Evolutionary conservation across 2,113 vertebrate species (phyloP).

Genomic region (Thamnaconus septentrionalis): DNA sequence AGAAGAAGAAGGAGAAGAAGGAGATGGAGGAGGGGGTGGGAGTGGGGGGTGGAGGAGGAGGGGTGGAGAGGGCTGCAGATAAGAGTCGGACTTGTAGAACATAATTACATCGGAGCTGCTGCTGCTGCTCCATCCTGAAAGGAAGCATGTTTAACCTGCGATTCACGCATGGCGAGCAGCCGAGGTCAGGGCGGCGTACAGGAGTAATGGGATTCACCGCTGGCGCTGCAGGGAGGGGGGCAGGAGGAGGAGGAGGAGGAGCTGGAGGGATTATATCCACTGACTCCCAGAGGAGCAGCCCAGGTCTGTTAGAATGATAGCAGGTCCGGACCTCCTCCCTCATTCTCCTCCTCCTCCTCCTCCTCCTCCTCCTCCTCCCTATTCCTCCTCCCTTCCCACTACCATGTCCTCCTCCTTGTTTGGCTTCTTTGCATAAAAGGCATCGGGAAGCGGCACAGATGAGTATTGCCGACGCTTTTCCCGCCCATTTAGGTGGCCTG

Average conservation of each 20-base stretch:
- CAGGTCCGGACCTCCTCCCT: constrained; percentile 51
- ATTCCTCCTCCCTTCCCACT: background rate
- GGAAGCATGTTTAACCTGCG: constrained; percentile 75
- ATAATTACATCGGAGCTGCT: constrained; percentile 76
- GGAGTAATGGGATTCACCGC: constrained; percentile 64
- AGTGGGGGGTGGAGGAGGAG: constrained; percentile 59
- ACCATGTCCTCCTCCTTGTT: background rate
- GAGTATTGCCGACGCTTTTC: no score
- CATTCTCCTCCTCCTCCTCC: constrained; percentile 33
- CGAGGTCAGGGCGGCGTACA: constrained; percentile 64
- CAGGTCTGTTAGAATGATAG: constrained; percentile 50
- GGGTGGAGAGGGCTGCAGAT: constrained; percentile 72
- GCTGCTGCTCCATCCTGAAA: constrained; percentile 60
- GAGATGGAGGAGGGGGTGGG: no score
- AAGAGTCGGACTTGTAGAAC: constrained; percentile 75
- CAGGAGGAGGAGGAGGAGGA: no score
- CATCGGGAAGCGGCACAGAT: no score
- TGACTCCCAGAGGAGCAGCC: constrained; percentile 63
- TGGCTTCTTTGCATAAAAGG: no score
- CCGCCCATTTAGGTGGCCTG: no score
- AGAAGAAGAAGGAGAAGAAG: no score
- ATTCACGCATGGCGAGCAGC: constrained; percentile 72
- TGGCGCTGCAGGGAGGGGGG: constrained; percentile 50
- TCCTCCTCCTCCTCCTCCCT: background rate
- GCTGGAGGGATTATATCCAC: constrained; percentile 62